phyloP scores from a whole-genome alignment of 2,113 vertebrate species.

The Halcyon malimbica region DNA sequence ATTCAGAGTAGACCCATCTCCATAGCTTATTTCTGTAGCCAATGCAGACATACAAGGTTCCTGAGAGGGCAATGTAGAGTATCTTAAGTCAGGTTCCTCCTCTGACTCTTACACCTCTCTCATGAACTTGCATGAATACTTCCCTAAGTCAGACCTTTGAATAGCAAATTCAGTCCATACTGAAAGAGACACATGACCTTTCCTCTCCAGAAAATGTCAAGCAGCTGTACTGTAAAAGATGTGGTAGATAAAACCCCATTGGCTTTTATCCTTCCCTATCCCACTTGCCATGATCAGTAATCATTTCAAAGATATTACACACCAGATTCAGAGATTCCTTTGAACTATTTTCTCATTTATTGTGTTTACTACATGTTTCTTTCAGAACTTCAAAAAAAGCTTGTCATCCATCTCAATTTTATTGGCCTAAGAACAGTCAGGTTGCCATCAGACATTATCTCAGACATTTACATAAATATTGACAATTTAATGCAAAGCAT shows the following conservation, averaged over 20 bases:
- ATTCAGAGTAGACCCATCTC: background rate
- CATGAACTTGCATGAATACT: background rate
- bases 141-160: background rate
- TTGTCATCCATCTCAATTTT: background rate
- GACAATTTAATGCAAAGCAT: conserved; percentile 22
- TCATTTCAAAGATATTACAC: background rate
- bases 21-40: background rate
- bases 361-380: background rate
- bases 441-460: background rate
- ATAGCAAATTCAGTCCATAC: background rate
- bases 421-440: background rate
- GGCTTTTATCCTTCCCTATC: background rate
- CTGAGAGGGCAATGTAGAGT: background rate
- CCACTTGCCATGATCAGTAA: background rate
- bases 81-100: background rate
- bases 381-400: background rate
- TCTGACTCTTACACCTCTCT: background rate
- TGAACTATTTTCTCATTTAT: background rate
- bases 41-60: background rate
- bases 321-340: background rate
- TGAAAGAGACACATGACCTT: background rate
- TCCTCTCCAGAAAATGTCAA: background rate
- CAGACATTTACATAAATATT: conserved; percentile 43
- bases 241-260: background rate
- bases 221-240: background rate